Base-by-base conservation (phyloP, 2,888 invertebrate species). In the Watsonalla cultraria region DNA sequence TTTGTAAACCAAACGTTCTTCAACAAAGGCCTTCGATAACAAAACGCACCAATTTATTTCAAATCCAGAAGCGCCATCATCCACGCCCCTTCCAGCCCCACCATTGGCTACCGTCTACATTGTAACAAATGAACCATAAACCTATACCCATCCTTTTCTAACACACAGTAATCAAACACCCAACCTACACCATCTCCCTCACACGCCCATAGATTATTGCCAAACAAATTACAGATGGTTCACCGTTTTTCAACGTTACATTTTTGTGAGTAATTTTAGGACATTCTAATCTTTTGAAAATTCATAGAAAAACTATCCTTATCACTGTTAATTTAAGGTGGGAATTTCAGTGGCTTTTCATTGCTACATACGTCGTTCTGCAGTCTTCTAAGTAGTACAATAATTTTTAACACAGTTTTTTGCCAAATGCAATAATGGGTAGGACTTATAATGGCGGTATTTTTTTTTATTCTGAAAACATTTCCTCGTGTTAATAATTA, bases 361-460 rank as follows among this genome's bases (percentile, higher is more conserved):
- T 0, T 42, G 62, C 54, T 37, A 54, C 42, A 70, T 78, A 64
- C 1, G 53, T 11, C 66, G 13, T 78, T 81, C 60, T 54, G 49
- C 0, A 9, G 4, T 52, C 45, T 34, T 33, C 7, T 11, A 7
- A 9, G 7, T 34, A 51, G 33, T 60, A 64, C 74, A 76, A 82
- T 82, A 84, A 86, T 88, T 86, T 87, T 88, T 82, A 85, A 84
- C 73, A 83, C 76, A 76, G 78, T 81, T 74, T 80, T 79, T 80
- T 77, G 83, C 84, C 80, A 84, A 85, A 82, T 75, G 78, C 81
- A 67, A 76, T 83, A 83, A 84, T 86, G 78, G 81, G 77, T 75
- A 76, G 68, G 70, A 60, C 66, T 65, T 75, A 67, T 76, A 79
- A 86, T 87, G 86, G 86, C 81, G 78, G 77, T 55, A 59, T 82